Evolutionary conservation across 2,797 vertebrate genomes (phyloP), one percentile per base, ranked within the genome.

Genomic region (Luscinia luscinia): DNA sequence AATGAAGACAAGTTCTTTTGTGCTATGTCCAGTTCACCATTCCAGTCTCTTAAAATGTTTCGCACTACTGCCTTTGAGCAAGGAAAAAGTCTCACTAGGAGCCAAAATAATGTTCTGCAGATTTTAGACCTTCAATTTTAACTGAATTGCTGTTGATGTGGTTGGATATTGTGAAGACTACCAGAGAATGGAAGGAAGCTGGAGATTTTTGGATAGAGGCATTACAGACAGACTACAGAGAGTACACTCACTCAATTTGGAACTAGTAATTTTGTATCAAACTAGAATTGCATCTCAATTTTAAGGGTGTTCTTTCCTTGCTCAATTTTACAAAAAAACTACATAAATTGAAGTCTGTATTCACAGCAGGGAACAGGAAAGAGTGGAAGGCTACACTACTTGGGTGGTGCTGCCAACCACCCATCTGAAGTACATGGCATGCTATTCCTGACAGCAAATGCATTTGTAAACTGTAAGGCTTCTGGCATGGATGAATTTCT

Each of bases 81-180:
- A 84, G 58, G 54, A 66, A 30, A 61, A 91, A 76, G 36, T 84
- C 58, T 94, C 55, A 57, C 52, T 34, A 32, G n/a, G 69, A 84
- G 76, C 76, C 23, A 75, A 27, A 59, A 83, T 89, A 72, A 74
- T n/a, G 36, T 90, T 67, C 62, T 95, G 9, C 63, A 89, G 27
- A 81, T 92, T 73, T 89, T 36, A 82, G 54, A 63, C 18, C 61
- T 87, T 48, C 62, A 74, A 45, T 70, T 95, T 95, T 80, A 87
- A 51, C 28, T 43, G 22, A 49, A 55, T 24, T 45, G 11, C 28
- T 88, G 17, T 93, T 96, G 91, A 75, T 68, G 79, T 86, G 49
- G 17, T 52, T 84, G 27, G 16, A 14, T 76, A 43, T 76, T 84
- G 62, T 7, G 4, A 46, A 88, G 66, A 82, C 89, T 73, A 87